A percentile compares a stretch with the other conserved stretches of the same genome.
Evolutionary conservation across 2,888 invertebrate species (phyloP).

Genomic region (Parnassius orleans): DNA sequence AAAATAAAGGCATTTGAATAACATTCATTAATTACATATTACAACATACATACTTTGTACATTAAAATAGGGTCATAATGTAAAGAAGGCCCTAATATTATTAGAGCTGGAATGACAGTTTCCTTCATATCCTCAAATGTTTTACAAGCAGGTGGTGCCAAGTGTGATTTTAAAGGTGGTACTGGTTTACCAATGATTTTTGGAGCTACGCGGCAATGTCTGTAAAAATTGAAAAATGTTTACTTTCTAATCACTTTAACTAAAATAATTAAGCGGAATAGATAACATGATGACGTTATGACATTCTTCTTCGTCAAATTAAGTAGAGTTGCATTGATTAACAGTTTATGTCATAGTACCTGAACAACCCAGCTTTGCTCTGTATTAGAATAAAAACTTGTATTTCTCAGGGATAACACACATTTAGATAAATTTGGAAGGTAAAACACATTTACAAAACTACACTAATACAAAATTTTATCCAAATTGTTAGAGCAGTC

Average conservation of each 20-base stretch:
- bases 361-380: too few relatives aligned
- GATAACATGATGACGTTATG: too few relatives aligned
- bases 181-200: conserved; percentile 83
- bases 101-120: conserved; percentile 91
- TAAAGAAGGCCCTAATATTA: conserved; percentile 92
- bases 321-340: too few relatives aligned
- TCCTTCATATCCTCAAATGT: conserved; percentile 87
- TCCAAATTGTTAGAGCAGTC: too few relatives aligned
- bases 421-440: neutral
- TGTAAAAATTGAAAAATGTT: conserved; percentile 52
- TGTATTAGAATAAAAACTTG: too few relatives aligned
- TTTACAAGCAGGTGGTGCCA: conserved; percentile 84
- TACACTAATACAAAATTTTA: too few relatives aligned
- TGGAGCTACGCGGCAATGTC: conserved; percentile 87
- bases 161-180: conserved; percentile 72
- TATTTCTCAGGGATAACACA: too few relatives aligned
- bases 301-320: too few relatives aligned
- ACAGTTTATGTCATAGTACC: neutral
- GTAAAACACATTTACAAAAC: too few relatives aligned
- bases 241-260: too few relatives aligned
- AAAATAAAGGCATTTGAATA: neutral
- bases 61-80: conserved; percentile 93
- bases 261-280: too few relatives aligned
- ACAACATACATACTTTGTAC: conserved; percentile 84
- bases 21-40: conserved; percentile 1